These are phyloP conservation scores for Tylochromis polylepis DNA, from an alignment of 2,113 vertebrate species.

Conservation along the genomic window DNA sequence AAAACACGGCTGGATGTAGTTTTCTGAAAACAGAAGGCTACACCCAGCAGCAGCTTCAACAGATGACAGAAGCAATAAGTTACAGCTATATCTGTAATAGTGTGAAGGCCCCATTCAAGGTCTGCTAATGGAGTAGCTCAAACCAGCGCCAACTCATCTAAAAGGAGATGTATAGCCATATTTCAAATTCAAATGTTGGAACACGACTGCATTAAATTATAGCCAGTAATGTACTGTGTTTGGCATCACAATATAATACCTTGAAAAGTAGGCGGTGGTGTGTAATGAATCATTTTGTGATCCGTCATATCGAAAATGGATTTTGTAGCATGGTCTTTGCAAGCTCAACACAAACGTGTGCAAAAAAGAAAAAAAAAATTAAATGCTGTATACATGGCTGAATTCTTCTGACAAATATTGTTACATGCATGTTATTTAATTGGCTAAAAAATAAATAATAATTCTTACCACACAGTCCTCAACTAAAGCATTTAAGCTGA, in stretches of 20 bases:
- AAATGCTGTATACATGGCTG: background rate
- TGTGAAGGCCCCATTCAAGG: slow-evolving; percentile 49
- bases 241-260: slow-evolving; percentile 27
- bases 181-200: slow-evolving; percentile 53
- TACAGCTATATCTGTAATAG: slow-evolving; percentile 31
- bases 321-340: background rate
- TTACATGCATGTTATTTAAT: background rate
- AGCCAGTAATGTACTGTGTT: slow-evolving; percentile 24
- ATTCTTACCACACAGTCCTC: background rate
- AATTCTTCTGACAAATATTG: background rate
- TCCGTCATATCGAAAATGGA: slow-evolving; percentile 34
- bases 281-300: slow-evolving; percentile 40
- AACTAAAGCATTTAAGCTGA: background rate
- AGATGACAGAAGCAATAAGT: slow-evolving; percentile 47
- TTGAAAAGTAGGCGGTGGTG: slow-evolving; percentile 22
- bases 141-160: slow-evolving; percentile 54
- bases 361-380: background rate
- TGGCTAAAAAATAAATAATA: background rate
- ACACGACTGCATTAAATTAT: slow-evolving; percentile 55
- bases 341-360: background rate
- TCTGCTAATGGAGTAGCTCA: slow-evolving; percentile 60
- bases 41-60: background rate
- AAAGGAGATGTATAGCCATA: slow-evolving; percentile 53
- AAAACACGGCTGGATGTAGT: background rate
- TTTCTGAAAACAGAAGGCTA: slow-evolving; percentile 1